Base-by-base conservation (phyloP, 2,797 vertebrate species). In the Phoxinus dragarum region DNA sequence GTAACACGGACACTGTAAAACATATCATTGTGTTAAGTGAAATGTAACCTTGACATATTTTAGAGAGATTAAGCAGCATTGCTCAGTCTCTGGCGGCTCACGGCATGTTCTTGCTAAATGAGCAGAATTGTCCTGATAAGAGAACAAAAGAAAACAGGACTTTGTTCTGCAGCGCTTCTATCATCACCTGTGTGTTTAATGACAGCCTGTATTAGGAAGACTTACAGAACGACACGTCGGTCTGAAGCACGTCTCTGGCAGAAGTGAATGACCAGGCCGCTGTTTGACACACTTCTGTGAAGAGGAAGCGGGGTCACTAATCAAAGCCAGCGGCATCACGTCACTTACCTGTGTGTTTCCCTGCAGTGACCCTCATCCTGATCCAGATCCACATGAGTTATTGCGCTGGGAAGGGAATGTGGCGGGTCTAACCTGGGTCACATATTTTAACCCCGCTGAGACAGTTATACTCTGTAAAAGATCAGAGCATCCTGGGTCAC, bases 231-330 rank as follows among this genome's bases (percentile, higher is more conserved):
- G 71, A 76, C 80, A 75, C 72, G 4, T 31, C 36, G 71, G 42
- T 75, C 66, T 59, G 49, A 8, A 56, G 68, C 86, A 83, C 81
- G 44, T 85, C 89, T 75, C 56, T 38, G 56, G 21, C 34, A 56
- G 77, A 68, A 66, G 67, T 67, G 40, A 86, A 71, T 44, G 80
- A 71, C 64, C 66, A 11, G 40, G 86, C 83, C 4, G 6, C 80
- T 76, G 88, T 90, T 91, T 91, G 79, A 88, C 91, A 90, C 47
- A 23, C 11, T 61, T 66, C 49, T 90, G 91, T 85, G 84, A 90
- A 90, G 82, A 84, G 91, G 89, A 90, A 89, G 86, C 81, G 36
- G 27, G 56, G 49, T 27, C 23, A 69, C 76, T 81, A 88, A 90
- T 91, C 90, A 91, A 91, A 91, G 90, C 86, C 42, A 81, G 42